Percentiles rank a stretch among this genome's conserved stretches.
Evolutionary conservation across 1,140 invertebrate genomes (phyloP).

Genomic region (Aphelinus atriplicis): DNA sequence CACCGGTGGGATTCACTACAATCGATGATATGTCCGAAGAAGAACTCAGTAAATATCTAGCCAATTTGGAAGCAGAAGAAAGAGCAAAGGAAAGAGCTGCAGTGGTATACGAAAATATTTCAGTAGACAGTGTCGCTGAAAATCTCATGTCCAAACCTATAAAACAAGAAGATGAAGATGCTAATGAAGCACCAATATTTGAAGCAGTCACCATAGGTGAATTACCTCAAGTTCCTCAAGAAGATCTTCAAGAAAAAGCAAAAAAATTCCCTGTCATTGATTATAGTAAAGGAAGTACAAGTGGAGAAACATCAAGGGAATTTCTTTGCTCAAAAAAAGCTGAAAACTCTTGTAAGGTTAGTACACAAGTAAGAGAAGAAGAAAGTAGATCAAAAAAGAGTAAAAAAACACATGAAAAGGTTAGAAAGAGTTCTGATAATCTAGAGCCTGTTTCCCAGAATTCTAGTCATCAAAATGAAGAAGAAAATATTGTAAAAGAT

Average conservation of each 20-base stretch:
- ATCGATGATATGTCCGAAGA: slow-evolving; percentile 68
- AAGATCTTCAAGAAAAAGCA: slow-evolving; percentile 54
- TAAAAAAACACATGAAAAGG: slow-evolving; percentile 48
- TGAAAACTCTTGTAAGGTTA: slow-evolving; percentile 37
- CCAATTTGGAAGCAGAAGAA: slow-evolving; percentile 67
- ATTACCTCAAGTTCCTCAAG: slow-evolving; percentile 51
- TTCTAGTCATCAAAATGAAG: slow-evolving; percentile 40
- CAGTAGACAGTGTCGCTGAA: slow-evolving; percentile 36
- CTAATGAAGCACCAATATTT: slow-evolving; percentile 58
- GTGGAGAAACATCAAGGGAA: slow-evolving; percentile 39
- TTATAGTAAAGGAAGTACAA: slow-evolving; percentile 46
- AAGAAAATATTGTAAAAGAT: slow-evolving; percentile 35
- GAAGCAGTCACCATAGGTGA: slow-evolving; percentile 56
- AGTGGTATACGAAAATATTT: slow-evolving; percentile 49
- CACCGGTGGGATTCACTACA: slow-evolving; percentile 55
- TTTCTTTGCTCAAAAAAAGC: slow-evolving; percentile 45
- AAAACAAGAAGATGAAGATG: slow-evolving; percentile 53
- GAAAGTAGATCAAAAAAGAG: slow-evolving; percentile 47
- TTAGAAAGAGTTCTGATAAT: slow-evolving; percentile 46
- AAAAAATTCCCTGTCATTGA: slow-evolving; percentile 58
- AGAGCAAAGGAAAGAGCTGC: slow-evolving; percentile 47
- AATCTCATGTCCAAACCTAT: slow-evolving; percentile 11
- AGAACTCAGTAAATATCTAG: slow-evolving; percentile 70
- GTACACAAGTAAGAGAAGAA: slow-evolving; percentile 48
- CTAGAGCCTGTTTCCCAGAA: slow-evolving; percentile 39